Evolutionary conservation across 2,888 invertebrate genomes (phyloP).

Genomic region (Troides helena): DNA sequence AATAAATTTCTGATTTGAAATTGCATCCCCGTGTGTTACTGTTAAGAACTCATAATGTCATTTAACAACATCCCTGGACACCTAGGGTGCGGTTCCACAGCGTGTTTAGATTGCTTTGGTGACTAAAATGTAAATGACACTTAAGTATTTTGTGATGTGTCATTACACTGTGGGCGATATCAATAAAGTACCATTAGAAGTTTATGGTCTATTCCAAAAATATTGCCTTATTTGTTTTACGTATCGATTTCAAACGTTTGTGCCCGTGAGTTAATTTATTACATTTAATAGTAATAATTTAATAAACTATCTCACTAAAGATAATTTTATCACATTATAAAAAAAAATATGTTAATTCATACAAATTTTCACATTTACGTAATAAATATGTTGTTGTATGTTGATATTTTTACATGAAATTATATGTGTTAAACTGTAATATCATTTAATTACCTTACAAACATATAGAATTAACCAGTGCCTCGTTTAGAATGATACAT

Average conservation of each 20-base stretch:
- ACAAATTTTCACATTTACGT: slow-evolving; percentile 37
- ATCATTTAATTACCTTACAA: slow-evolving; percentile 18
- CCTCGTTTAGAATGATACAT: slow-evolving; percentile 11
- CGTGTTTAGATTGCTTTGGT: slow-evolving; percentile 36
- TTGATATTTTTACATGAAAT: too few relatives aligned
- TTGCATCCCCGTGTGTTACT: slow-evolving; percentile 7
- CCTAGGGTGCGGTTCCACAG: slow-evolving; percentile 25
- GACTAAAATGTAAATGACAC: slow-evolving; percentile 54
- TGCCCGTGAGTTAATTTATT: slow-evolving; percentile 54
- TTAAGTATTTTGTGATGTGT: slow-evolving; percentile 61
- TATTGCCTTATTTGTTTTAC: slow-evolving; percentile 51
- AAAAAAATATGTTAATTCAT: slow-evolving; percentile 51
- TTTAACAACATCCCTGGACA: slow-evolving; percentile 24
- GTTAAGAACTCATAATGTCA: slow-evolving; percentile 24
- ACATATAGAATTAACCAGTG: slow-evolving; percentile 19
- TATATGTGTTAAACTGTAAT: background rate
- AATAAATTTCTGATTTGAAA: slow-evolving; percentile 8
- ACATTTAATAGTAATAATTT: slow-evolving; percentile 58
- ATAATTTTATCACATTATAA: slow-evolving; percentile 53
- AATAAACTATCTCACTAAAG: slow-evolving; percentile 54
- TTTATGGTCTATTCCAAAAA: slow-evolving; percentile 39
- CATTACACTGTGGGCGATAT: slow-evolving; percentile 59
- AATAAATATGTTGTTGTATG: too few relatives aligned
- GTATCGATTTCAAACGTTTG: slow-evolving; percentile 51
- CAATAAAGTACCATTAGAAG: slow-evolving; percentile 43